These are phyloP conservation scores for Brachypodius melanocephalos DNA, from an alignment of 2,113 vertebrate genomes.

Conservation along the genomic window DNA sequence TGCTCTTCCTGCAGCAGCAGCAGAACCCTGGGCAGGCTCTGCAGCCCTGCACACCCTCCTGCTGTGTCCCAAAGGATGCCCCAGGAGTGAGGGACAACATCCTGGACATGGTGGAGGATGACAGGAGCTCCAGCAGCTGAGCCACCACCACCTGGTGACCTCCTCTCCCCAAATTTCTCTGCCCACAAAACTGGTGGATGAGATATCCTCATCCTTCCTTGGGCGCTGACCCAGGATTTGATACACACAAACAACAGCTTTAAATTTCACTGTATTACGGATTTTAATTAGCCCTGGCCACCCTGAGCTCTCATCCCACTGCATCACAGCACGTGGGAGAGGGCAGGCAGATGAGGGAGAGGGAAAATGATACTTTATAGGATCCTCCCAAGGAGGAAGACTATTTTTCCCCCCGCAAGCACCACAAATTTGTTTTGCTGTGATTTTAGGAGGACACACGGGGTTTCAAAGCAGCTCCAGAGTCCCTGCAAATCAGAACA, in stretches of 20 bases:
- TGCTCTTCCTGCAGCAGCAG: neutral
- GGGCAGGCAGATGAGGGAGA: rapidly evolving
- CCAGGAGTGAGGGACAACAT: neutral
- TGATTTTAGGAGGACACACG: neutral
- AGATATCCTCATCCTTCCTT: neutral
- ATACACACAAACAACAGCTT: rapidly evolving
- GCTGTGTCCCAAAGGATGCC: neutral
- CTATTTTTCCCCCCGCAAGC: rapidly evolving
- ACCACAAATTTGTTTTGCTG: neutral
- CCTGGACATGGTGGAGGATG: rapidly evolving
- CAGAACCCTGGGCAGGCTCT: neutral
- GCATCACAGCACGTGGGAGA: neutral
- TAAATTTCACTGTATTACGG: neutral
- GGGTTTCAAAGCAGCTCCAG: neutral
- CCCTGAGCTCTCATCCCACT: neutral
- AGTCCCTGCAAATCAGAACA: neutral
- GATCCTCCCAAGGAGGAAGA: neutral
- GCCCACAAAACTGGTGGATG: rapidly evolving
- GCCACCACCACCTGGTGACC: neutral
- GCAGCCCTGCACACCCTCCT: neutral
- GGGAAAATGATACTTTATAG: neutral
- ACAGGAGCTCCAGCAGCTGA: neutral
- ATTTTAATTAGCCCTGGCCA: neutral
- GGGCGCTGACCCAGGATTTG: neutral
- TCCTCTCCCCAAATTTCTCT: neutral